phyloP scores from a whole-genome alignment of 2,113 vertebrate species.

The Romanogobio albipinnatus region DNA sequence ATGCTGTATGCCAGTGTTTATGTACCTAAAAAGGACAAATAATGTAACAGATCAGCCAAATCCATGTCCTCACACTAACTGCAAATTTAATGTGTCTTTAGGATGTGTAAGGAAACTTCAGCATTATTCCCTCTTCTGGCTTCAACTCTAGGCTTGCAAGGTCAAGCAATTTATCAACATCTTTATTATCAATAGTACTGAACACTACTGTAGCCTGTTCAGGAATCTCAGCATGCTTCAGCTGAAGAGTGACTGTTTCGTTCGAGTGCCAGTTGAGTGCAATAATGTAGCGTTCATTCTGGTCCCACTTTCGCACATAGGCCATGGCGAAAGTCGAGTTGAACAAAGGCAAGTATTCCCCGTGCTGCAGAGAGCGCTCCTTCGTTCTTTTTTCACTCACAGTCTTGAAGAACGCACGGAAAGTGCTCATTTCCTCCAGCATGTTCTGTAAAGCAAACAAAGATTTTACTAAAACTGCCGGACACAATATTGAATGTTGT shows the following conservation, averaged over 20 bases:
- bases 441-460: conserved; percentile 62
- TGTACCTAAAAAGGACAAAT: neutral
- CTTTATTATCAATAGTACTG: conserved; percentile 64
- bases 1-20: neutral
- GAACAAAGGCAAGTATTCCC: conserved; percentile 68
- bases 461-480: neutral
- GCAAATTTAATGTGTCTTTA: conserved; percentile 56
- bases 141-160: conserved; percentile 66
- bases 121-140: conserved; percentile 74
- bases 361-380: conserved; percentile 81
- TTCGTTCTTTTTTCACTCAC: conserved; percentile 77
- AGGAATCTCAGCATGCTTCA: conserved; percentile 57
- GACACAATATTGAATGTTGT: neutral
- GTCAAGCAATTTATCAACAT: conserved; percentile 32
- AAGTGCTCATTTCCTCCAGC: conserved; percentile 25
- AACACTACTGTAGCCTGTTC: conserved; percentile 60
- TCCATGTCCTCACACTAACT: neutral
- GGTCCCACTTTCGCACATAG: conserved; percentile 84
- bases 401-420: conserved; percentile 65
- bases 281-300: conserved; percentile 79
- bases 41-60: conserved; percentile 46
- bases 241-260: neutral
- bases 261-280: conserved; percentile 75
- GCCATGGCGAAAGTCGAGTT: conserved; percentile 62
- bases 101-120: conserved; percentile 73